Conservation (phyloP, 2,888 invertebrate genomes). For the Rhyacophila evoluta region DNA sequence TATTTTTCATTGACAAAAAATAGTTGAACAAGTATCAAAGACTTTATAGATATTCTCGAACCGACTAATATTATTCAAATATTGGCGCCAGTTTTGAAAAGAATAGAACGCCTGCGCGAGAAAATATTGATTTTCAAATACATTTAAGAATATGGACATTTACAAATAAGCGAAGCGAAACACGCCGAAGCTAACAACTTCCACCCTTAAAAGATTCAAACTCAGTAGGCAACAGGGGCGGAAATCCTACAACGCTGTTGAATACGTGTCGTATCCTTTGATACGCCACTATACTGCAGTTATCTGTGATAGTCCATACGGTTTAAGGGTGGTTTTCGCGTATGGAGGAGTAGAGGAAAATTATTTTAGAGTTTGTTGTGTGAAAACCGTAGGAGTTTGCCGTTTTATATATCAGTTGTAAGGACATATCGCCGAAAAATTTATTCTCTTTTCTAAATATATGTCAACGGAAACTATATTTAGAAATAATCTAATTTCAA, state of each 20-base stretch:
- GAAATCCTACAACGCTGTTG: background rate
- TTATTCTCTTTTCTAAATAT: constrained; percentile 16
- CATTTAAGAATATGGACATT: background rate
- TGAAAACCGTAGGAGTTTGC: constrained; percentile 14
- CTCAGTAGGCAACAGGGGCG: background rate
- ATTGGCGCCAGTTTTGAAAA: background rate
- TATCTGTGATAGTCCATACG: background rate
- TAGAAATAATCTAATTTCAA: background rate
- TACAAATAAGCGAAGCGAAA: background rate
- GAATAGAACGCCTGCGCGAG: constrained; percentile 32
- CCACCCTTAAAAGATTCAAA: background rate
- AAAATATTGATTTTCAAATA: constrained; percentile 40
- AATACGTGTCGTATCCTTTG: background rate
- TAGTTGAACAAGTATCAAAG: too few species aligned
- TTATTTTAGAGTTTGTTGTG: constrained; percentile 22
- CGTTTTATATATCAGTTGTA: constrained; percentile 10
- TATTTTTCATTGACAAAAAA: too few species aligned
- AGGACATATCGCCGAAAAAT: constrained; percentile 2
- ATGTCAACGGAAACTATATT: background rate
- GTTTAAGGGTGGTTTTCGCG: background rate
- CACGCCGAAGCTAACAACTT: background rate
- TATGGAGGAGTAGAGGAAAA: background rate
- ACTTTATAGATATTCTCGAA: too few species aligned
- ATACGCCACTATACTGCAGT: background rate
- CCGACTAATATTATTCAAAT: too few species aligned